Evolutionary conservation across 1,140 invertebrate genomes (phyloP), one percentile per base, ranked within the genome.

Genomic region (Eubasilissa regina): DNA sequence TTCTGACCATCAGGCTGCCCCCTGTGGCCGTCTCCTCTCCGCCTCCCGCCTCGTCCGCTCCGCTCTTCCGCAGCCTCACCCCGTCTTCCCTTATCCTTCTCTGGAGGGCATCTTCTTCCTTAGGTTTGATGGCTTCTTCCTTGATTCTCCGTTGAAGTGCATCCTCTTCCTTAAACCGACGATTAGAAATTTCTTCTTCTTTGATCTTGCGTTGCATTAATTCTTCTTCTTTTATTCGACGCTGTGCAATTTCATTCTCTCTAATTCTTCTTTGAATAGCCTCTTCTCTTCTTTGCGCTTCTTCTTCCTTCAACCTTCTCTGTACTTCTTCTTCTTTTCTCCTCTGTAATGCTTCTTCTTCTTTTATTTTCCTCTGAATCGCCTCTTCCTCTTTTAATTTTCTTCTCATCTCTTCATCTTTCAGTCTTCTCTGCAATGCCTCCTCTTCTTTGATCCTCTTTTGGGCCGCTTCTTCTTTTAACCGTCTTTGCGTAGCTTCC

Each of bases 381-480:
- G 77, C 80, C 47, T 78, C 81, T 45, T 80, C 79, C 7, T 80
- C 78, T 55, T 78, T 77, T 9, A 72, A n/a, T 47, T 73, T 74
- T 13, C 74, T 43, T n/a, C 66, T 66, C 60, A 77, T 58, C 19
- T 76, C 81, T 66, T 83, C 80, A 55, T 79, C 78, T 77, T 73
- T 82, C 15, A 79, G 44, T 82, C 75, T 72, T 70, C 76, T 60
- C 43, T 81, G 55, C 9, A 73, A 35, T 3, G 17, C 56, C 17
- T 60, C 75, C 12, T 78, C 60, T 58, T 66, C 76, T 51, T 58
- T 62, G 9, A 51, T 55, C 12, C 78, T 25, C 25, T 53, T 43
- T 35, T 75, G 62, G 47, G 17, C 45, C 35, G 85, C 85, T 53
- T 86, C 81, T 64, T 85, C 84, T 73, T 85, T 85, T 12, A 48